phyloP scores from a whole-genome alignment of 2,113 vertebrate species.

The Vimba vimba region DNA sequence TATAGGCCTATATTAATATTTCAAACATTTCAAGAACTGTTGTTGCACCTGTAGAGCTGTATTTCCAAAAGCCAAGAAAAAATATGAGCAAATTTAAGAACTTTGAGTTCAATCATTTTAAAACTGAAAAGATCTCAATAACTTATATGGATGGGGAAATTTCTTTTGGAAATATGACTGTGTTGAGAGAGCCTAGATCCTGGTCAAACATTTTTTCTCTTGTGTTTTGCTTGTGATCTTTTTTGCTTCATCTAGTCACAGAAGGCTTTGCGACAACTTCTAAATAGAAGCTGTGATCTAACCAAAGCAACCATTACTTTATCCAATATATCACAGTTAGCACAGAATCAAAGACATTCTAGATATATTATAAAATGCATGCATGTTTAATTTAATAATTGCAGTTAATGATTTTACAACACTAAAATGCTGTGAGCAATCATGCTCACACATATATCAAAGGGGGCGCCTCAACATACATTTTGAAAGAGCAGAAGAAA shows the following conservation, averaged over 20 bases:
- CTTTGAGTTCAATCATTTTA: too few relatives aligned
- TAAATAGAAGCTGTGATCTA: background rate
- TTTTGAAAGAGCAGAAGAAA: background rate
- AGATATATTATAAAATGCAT: background rate
- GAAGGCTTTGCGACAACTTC: background rate
- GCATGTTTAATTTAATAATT: slow-evolving; percentile 11
- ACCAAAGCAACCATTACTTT: background rate
- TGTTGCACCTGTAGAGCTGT: background rate
- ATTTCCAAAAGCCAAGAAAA: background rate
- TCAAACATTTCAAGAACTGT: background rate
- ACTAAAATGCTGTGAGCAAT: background rate
- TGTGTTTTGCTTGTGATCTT: background rate
- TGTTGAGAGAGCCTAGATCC: background rate
- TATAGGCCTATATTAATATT: background rate
- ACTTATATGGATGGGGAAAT: background rate
- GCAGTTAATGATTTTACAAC: background rate
- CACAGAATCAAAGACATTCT: background rate
- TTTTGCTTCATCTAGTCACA: background rate
- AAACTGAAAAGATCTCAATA: background rate
- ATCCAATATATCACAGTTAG: background rate
- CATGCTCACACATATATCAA: background rate
- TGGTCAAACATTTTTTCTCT: background rate
- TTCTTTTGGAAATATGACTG: background rate
- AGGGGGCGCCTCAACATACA: background rate
- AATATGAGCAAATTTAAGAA: too few relatives aligned